phyloP scores from a whole-genome alignment of 1,140 invertebrate species.

The Micrasema minimum region DNA sequence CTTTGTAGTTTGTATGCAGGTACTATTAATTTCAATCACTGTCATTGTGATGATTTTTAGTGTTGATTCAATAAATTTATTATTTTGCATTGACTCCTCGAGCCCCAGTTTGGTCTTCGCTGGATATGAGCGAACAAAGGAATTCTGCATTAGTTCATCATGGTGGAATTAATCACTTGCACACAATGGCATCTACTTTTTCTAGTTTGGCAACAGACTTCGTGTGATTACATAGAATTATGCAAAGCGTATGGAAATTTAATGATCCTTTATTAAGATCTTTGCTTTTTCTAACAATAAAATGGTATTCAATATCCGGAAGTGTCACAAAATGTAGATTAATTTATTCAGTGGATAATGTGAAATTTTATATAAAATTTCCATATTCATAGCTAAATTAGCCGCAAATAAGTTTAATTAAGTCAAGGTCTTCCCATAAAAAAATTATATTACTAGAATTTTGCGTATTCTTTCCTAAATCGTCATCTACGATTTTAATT shows the following conservation, averaged over 20 bases:
- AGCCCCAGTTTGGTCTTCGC: neutral
- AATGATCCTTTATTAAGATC: conserved; percentile 8
- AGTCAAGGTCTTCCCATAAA: too few relatives aligned
- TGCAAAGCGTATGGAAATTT: conserved; percentile 14
- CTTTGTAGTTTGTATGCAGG: too few relatives aligned
- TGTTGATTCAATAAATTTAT: too few relatives aligned
- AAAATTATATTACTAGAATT: too few relatives aligned
- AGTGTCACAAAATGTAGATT: neutral
- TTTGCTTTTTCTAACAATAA: neutral
- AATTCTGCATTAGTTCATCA: conserved; percentile 41
- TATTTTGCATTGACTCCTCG: too few relatives aligned
- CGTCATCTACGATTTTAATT: too few relatives aligned
- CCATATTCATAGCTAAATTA: too few relatives aligned
- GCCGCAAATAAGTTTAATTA: too few relatives aligned
- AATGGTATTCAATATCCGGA: conserved; percentile 5
- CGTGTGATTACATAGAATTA: conserved; percentile 32
- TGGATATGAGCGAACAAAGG: conserved; percentile 18
- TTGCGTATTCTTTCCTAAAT: too few relatives aligned
- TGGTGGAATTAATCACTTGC: conserved; percentile 20
- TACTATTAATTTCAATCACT: too few relatives aligned
- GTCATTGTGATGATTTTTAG: too few relatives aligned
- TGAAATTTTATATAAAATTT: too few relatives aligned
- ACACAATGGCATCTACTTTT: conserved; percentile 28
- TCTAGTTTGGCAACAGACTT: conserved; percentile 29
- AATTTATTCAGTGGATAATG: neutral